Percentiles rank a stretch among this genome's conserved stretches.
These are phyloP conservation scores for Rhynchomys soricoides DNA, from an alignment of 2,113 vertebrate genomes.

Conservation along the genomic window DNA sequence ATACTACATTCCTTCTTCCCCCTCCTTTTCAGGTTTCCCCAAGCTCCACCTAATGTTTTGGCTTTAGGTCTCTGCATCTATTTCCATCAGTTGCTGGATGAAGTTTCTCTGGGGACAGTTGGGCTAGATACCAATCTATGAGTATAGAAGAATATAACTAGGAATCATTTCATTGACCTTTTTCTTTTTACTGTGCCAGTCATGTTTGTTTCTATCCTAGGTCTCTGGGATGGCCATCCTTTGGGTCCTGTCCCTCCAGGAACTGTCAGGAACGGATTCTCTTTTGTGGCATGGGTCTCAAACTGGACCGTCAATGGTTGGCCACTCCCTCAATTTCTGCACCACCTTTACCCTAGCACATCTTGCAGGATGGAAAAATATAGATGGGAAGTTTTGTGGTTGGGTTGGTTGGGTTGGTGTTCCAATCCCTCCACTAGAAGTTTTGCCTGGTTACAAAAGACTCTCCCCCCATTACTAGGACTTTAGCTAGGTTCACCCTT, in stretches of 20 bases:
- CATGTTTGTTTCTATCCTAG: neutral
- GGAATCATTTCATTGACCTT: neutral
- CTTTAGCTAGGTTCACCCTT: neutral
- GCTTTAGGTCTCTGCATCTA: neutral
- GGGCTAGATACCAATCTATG: neutral
- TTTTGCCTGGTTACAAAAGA: neutral
- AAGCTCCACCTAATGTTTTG: neutral
- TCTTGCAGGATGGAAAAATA: neutral
- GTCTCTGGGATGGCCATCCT: neutral
- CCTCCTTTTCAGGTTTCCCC: neutral
- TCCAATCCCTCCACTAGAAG: neutral
- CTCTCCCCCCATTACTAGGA: neutral
- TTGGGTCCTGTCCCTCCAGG: neutral
- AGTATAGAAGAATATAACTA: neutral
- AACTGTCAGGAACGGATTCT: neutral
- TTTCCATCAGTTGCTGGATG: neutral
- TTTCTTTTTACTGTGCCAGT: neutral
- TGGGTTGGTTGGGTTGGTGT: neutral
- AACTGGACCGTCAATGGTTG: neutral
- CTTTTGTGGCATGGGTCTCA: neutral
- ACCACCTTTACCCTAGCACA: neutral
- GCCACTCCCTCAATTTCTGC: neutral
- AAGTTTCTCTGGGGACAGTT: neutral
- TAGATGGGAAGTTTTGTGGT: neutral
- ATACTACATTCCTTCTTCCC: neutral